phyloP scores from a whole-genome alignment of 2,888 invertebrate species.

The Linyphia triangularis region DNA sequence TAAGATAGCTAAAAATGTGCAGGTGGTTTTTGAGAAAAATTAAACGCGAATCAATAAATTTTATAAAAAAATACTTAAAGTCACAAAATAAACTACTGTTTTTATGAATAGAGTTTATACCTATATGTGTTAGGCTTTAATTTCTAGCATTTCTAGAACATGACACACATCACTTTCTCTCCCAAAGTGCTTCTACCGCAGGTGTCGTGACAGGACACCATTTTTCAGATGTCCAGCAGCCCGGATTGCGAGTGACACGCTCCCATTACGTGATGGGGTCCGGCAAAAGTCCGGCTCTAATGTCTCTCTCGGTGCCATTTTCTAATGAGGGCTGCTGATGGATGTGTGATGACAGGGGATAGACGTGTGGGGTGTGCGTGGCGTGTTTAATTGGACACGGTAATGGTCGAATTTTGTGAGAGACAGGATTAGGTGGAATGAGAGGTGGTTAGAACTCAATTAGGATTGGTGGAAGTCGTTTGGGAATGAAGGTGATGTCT shows the following conservation, averaged over 20 bases:
- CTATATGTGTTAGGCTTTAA: too few relatives aligned
- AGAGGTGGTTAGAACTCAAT: neutral
- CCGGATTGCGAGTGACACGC: conserved; percentile 63
- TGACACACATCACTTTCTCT: too few relatives aligned
- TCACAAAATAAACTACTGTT: too few relatives aligned
- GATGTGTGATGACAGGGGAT: conserved; percentile 15
- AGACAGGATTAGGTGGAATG: neutral
- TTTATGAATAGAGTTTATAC: too few relatives aligned
- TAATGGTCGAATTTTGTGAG: neutral
- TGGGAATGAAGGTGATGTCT: neutral
- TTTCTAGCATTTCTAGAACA: too few relatives aligned
- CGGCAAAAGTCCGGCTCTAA: conserved; percentile 47
- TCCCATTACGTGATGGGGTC: conserved; percentile 58
- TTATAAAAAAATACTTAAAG: too few relatives aligned
- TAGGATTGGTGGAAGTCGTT: neutral
- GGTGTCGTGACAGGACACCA: conserved; percentile 57
- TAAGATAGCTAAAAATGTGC: too few relatives aligned
- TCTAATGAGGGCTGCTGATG: conserved; percentile 58
- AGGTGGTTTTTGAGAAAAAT: too few relatives aligned
- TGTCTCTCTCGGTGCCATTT: conserved; percentile 65
- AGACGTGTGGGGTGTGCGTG: conserved; percentile 4
- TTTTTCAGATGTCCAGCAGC: conserved; percentile 52
- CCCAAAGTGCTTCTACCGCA: neutral
- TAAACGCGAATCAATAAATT: too few relatives aligned
- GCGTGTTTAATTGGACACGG: conserved; percentile 25